Percentiles rank a stretch among this genome's conserved stretches.
Evolutionary conservation across 2,797 vertebrate genomes (phyloP).

Genomic region (Capromys pilorides): DNA sequence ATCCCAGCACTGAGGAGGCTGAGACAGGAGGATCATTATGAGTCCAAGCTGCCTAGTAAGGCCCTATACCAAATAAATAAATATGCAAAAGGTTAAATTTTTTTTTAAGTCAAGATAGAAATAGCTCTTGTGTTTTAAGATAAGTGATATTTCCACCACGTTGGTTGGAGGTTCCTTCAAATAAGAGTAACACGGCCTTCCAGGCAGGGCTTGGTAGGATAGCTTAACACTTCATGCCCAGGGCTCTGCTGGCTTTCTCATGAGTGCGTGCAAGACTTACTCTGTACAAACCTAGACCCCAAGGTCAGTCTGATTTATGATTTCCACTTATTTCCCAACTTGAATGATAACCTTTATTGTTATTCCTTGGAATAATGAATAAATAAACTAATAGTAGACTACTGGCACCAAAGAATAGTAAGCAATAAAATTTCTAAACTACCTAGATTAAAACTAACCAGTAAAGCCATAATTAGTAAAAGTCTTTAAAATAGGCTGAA

Average conservation of each 20-base stretch:
- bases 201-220: neutral
- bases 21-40: too few species aligned
- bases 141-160: neutral
- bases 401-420: constrained; percentile 81
- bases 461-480: constrained; percentile 61
- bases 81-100: too few species aligned
- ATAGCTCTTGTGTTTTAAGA: neutral
- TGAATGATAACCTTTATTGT: constrained; percentile 82
- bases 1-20: too few species aligned
- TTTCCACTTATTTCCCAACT: constrained; percentile 84
- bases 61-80: too few species aligned
- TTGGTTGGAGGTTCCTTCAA: neutral
- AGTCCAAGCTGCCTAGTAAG: too few species aligned
- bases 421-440: constrained; percentile 84
- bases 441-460: constrained; percentile 82
- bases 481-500: constrained; percentile 80
- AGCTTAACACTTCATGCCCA: fast-evolving
- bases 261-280: neutral
- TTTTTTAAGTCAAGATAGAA: neutral
- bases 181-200: neutral
- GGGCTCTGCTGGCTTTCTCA: neutral
- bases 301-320: constrained; percentile 78
- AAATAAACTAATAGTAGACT: constrained; percentile 78
- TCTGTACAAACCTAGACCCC: neutral
- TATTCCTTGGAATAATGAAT: constrained; percentile 83